Evolutionary conservation across 2,888 invertebrate species (phyloP).

Genomic region (Athalia cordata): DNA sequence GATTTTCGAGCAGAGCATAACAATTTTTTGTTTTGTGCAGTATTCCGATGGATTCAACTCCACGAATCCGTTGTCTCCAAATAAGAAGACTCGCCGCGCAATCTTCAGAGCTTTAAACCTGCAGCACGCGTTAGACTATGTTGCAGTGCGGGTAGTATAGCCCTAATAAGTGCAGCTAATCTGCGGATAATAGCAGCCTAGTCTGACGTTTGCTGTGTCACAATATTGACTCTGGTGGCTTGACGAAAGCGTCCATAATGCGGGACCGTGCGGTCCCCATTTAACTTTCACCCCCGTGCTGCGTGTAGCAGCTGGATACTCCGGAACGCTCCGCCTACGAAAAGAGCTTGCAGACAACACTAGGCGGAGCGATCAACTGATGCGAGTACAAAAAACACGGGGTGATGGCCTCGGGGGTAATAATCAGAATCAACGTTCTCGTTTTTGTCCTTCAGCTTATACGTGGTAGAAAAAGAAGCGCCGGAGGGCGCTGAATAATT

Average conservation of each 20-base stretch:
- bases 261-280: not conserved
- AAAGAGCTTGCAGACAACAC: not conserved
- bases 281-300: slow-evolving; percentile 29
- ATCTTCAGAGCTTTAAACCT: not conserved
- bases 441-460: no score
- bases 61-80: not conserved
- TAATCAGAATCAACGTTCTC: not conserved
- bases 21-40: no score
- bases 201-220: slow-evolving; percentile 50
- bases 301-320: slow-evolving; percentile 27
- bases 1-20: no score
- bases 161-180: slow-evolving; percentile 32
- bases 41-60: no score
- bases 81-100: not conserved
- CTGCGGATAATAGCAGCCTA: slow-evolving; percentile 28
- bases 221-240: slow-evolving; percentile 55
- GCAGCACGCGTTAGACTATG: not conserved
- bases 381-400: not conserved
- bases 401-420: slow-evolving; percentile 19
- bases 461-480: no score
- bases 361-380: slow-evolving; percentile 27
- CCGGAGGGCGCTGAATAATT: no score
- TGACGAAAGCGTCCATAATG: not conserved
- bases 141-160: not conserved
- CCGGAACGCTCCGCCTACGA: slow-evolving; percentile 50